phyloP scores from a whole-genome alignment of 2,113 vertebrate genomes.

The Burhinus bistriatus region DNA sequence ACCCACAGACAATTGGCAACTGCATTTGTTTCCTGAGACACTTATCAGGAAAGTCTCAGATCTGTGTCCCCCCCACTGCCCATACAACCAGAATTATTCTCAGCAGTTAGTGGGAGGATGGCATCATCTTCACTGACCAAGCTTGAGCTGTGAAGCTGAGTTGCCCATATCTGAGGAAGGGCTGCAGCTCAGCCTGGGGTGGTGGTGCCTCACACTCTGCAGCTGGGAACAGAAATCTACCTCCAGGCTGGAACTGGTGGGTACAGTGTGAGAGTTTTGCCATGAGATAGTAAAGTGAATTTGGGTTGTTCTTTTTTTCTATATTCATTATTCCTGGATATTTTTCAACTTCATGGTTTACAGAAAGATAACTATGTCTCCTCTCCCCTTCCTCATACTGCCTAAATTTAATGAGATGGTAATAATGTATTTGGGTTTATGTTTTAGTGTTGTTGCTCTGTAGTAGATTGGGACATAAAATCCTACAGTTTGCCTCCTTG shows the following conservation, averaged over 20 bases:
- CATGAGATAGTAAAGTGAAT: not conserved
- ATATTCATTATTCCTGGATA: accelerated
- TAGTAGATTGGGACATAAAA: not conserved
- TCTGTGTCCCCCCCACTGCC: accelerated
- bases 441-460: not conserved
- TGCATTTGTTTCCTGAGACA: not conserved
- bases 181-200: not conserved
- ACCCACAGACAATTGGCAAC: not conserved
- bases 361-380: not conserved
- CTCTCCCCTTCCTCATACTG: accelerated
- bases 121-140: not conserved
- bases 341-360: not conserved
- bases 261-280: not conserved
- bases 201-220: not conserved
- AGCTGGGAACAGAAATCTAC: not conserved
- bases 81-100: not conserved
- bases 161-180: not conserved
- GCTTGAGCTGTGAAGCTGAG: not conserved
- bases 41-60: not conserved
- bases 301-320: not conserved
- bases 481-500: not conserved
- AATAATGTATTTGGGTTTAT: not conserved
- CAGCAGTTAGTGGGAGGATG: not conserved
- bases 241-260: not conserved
- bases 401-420: accelerated